Evolutionary conservation across 2,888 invertebrate genomes (phyloP), one percentile per base, ranked within the genome.

Genomic region (Halictus quadricinctus): DNA sequence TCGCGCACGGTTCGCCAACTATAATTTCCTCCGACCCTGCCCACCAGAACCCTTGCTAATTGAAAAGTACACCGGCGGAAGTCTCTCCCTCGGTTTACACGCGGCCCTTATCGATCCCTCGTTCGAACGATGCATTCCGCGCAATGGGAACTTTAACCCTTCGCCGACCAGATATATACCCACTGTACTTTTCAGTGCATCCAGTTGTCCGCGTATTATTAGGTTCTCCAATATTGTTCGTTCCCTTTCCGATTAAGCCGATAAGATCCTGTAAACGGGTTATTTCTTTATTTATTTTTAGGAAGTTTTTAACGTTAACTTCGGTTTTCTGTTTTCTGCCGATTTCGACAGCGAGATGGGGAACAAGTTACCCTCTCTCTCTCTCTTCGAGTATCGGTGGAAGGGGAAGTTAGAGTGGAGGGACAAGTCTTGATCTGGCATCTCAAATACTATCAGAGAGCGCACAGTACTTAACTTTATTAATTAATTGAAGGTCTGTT

Each of bases 21-120:
- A 10, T 64, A 72, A 83, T 83, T 76, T 58, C 10, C 70, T 4
- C 25, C 25, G 64, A 25, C 46, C 18, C 74, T 15, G 77, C 36
- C 74, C 43, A 15, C 21, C 10, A 43, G 18, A 29, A 50, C 60
- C 36, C 25, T 18, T 2, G 48, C 29, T 72, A 83, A 83, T 84
- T 79, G 78, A 84, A 84, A 83, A 66, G 72, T 60, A 48, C 72
- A 46, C 70, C n/a, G 50, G 64, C 58, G 70, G 66, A 73, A 15
- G 69, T 80, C 43, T 48, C 25, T 25, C 7, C n/a, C 46, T 12
- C 64, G 48, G 13, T 13, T 43, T 48, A 12, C 48, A 25, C 58
- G 25, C 58, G 58, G 41, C 25, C 36, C n/a, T 46, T n/a, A 74
- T 70, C 73, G 69, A 48, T 81, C 70, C 18, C 8, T 4, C 50